Evolutionary conservation across 2,888 invertebrate species (phyloP), one percentile per base, ranked within the genome.

Genomic region (Rhorus exstirpatorius): DNA sequence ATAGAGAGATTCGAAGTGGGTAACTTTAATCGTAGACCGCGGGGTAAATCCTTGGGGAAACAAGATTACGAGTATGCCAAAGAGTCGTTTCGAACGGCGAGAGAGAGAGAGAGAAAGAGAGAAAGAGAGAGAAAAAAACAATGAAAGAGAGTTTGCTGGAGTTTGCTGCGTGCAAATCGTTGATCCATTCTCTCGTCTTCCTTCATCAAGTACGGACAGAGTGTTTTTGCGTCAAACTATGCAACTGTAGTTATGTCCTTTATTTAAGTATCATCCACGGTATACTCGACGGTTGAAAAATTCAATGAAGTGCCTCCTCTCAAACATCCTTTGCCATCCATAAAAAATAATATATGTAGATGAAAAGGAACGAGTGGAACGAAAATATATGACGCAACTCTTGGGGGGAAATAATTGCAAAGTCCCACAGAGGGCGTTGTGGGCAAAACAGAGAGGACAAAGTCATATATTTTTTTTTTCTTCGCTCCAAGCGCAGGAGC

Each of bases 391-490:
- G 26, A 58, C 53, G 24, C 19, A 49, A 58, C 74, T 63, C 61
- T 61, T 49, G 68, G 55, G 63, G 21, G 31, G n/a, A n/a, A 74
- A 63, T 78, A 79, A 82, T 82, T 75, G 78, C 72, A 24, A 46
- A 61, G 51, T 63, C 31, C 41, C 19, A 26, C 19, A 38, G n/a
- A 31, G 26, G 44, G 67, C 24, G 38, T 35, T 26, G 58, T n/a
- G n/a, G n/a, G n/a, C n/a, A n/a, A n/a, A n/a, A n/a, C n/a, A 44
- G 7, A 21, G 55, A 49, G 41, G 14, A 26, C 55, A 51, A 60
- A 80, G 84, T 84, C 87, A 86, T 84, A 81, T 83, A 46, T 67
- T 67, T 67, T 58, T 55, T 19, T 19, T 55, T 46, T 58, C 46
- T 46, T 35, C 12, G 17, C 46, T 35, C 55, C 3, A 55, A 75